Evolutionary conservation across 2,797 vertebrate genomes (phyloP), one percentile per base, ranked within the genome.

Genomic region (Acanthurus tractus): DNA sequence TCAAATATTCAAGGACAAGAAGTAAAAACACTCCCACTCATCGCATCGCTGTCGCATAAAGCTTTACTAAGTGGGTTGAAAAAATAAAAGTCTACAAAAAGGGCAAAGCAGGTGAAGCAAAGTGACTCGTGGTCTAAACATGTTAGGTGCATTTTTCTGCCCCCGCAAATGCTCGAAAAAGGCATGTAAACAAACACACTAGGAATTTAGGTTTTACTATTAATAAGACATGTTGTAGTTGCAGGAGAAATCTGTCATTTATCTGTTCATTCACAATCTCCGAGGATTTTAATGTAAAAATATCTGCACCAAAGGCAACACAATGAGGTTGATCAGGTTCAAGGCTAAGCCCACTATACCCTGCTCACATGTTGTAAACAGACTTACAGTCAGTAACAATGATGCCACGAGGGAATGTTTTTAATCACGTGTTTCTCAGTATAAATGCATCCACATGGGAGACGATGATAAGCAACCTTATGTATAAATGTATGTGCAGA

Each of bases 401-500:
- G 29, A 63, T 17, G 22, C 63, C 65, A 66, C 3, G 0, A 52
- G 71, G 54, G 75, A 68, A 38, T 58, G 20, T 73, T 77, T 38
- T 73, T 42, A 46, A 38, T 44, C 38, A 74, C 58, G 49, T 78
- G 34, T 68, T 66, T 57, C 53, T 72, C 74, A 84, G 70, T 63
- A 57, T 62, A 79, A 85, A 65, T 76, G 52, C 54, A 64, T 9
- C 76, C 68, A 71, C 73, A 70, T 89, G 86, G 66, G 52, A 78
- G 59, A 58, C 45, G 49, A 14, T n/a, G 85, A 89, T 88, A 84
- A 78, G 76, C 36, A 84, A 61, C 71, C 58, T 68, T 66, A 75
- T 76, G 58, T 67, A 64, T 79, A 71, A 78, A 86, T 78, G 62
- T 67, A 76, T 22, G 52, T 55, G 36, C 22, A 78, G 61, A 84